phyloP scores from a whole-genome alignment of 2,113 vertebrate genomes.

The Carassius gibelio region DNA sequence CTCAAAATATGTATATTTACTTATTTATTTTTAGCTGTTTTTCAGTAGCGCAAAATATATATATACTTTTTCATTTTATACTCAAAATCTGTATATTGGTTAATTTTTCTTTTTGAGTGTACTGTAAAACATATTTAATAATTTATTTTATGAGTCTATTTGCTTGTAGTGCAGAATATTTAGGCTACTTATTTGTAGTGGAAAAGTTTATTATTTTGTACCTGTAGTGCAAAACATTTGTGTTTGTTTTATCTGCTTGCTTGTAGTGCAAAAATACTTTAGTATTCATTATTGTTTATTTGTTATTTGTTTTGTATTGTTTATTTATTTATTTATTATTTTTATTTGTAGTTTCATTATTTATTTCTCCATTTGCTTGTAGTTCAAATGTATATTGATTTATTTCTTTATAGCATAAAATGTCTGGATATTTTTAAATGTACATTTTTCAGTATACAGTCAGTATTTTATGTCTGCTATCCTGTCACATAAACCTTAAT shows the following conservation, averaged over 20 bases:
- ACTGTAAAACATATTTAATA: not conserved
- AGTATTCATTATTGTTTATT: too few species aligned
- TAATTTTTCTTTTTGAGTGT: too few species aligned
- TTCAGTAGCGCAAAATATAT: not conserved
- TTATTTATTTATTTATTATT: too few species aligned
- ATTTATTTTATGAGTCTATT: not conserved
- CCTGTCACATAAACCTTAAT: not conserved
- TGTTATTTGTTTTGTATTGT: too few species aligned
- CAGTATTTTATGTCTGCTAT: not conserved
- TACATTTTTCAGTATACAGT: too few species aligned
- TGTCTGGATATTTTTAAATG: too few species aligned
- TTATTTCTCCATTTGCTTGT: too few species aligned
- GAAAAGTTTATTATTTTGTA: not conserved
- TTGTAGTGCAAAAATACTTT: not conserved
- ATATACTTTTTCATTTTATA: not conserved
- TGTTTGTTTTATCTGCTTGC: not conserved
- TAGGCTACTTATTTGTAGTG: not conserved
- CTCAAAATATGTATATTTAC: not conserved
- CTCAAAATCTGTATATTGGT: too few species aligned
- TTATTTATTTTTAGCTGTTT: not conserved
- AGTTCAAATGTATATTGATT: too few species aligned
- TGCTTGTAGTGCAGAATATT: not conserved
- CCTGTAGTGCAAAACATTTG: not conserved
- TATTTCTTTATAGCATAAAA: too few species aligned
- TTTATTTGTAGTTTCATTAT: too few species aligned